A percentile compares a stretch with the other conserved stretches of the same genome.
phyloP scores from a whole-genome alignment of 2,113 vertebrate genomes.

The Vidua macroura region DNA sequence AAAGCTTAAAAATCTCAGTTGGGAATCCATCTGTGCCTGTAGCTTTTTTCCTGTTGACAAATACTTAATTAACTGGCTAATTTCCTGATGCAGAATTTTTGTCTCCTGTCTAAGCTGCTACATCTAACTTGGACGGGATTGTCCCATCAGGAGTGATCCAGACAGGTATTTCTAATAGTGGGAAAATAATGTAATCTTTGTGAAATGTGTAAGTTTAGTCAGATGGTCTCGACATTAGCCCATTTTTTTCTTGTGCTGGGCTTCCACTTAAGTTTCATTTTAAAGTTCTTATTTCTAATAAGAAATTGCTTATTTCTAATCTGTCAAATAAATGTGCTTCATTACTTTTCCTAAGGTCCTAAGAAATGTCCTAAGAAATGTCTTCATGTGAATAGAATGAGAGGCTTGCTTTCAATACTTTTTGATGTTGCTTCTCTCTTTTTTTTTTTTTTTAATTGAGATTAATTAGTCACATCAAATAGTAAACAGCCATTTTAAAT shows the following conservation, averaged over 20 bases:
- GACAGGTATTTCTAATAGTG: background rate
- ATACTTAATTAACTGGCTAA: constrained; percentile 15
- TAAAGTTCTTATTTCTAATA: background rate
- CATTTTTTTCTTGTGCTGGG: background rate
- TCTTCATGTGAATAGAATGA: background rate
- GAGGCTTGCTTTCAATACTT: background rate
- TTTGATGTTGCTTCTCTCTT: background rate
- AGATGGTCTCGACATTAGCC: background rate
- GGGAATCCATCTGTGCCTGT: background rate
- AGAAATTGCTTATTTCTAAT: background rate
- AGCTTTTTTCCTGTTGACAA: background rate
- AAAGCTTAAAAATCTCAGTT: constrained; percentile 1
- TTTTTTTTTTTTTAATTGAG: background rate
- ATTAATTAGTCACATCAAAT: background rate
- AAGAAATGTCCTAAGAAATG: background rate
- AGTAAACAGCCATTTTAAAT: background rate
- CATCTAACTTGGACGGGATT: background rate
- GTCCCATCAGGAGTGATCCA: background rate
- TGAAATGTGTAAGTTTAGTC: background rate
- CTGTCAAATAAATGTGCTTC: background rate
- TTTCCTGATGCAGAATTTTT: background rate
- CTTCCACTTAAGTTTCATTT: background rate
- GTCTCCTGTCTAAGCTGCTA: background rate
- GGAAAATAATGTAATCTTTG: background rate
- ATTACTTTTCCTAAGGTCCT: background rate